Evolutionary conservation across 2,888 invertebrate genomes (phyloP).

Genomic region (Fragum whitleyi): DNA sequence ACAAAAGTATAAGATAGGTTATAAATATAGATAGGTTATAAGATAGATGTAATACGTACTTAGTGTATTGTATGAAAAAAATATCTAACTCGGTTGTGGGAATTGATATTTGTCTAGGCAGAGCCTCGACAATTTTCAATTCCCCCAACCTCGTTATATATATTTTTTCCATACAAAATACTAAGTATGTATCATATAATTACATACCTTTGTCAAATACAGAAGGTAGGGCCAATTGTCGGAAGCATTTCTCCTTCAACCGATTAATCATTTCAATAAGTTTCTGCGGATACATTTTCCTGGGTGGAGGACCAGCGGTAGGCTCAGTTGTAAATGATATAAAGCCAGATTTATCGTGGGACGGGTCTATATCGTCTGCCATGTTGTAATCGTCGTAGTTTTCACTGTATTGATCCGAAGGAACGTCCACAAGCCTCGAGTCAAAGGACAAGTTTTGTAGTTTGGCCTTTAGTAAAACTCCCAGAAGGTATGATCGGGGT

Average conservation of each 20-base stretch:
- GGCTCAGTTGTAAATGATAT: not conserved
- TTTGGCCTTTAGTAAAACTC: constrained; percentile 9
- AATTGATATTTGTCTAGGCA: too few relatives aligned
- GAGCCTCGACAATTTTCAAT: too few relatives aligned
- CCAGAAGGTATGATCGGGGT: not conserved
- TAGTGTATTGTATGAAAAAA: too few relatives aligned
- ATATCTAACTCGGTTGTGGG: too few relatives aligned
- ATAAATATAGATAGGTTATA: too few relatives aligned
- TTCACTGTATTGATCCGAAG: not conserved
- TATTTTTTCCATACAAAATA: too few relatives aligned
- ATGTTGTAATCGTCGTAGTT: not conserved
- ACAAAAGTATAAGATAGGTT: too few relatives aligned
- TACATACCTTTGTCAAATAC: constrained; percentile 7
- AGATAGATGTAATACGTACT: too few relatives aligned
- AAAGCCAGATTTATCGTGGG: not conserved
- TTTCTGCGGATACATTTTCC: constrained; percentile 9
- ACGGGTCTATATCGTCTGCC: not conserved
- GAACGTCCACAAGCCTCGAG: not conserved
- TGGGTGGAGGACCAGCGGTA: not conserved
- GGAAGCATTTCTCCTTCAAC: not conserved
- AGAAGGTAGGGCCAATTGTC: not conserved
- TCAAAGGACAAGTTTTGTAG: constrained; percentile 11
- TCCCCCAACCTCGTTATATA: too few relatives aligned
- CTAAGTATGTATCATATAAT: too few relatives aligned
- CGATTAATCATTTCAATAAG: constrained; percentile 15